These are phyloP conservation scores for Bembecia ichneumoniformis DNA, from an alignment of 2,888 invertebrate genomes.

Conservation along the genomic window DNA sequence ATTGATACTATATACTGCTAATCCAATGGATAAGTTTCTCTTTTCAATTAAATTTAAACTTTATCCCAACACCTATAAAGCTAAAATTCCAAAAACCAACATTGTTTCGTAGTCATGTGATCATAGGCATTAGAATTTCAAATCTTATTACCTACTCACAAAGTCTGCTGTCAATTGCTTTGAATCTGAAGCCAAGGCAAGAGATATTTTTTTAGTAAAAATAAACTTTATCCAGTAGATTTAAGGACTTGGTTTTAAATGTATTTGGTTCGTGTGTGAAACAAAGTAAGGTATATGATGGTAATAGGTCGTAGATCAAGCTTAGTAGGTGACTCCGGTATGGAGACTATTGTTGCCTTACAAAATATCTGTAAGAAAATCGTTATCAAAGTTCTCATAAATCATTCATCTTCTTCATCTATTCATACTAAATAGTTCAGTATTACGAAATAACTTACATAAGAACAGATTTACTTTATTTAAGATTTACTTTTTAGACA, in stretches of 20 bases:
- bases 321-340: background rate
- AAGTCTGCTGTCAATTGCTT: background rate
- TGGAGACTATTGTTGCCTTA: background rate
- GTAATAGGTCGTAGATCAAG: background rate
- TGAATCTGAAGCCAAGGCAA: background rate
- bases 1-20: conserved; percentile 49
- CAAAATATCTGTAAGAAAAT: too few species aligned
- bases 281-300: background rate
- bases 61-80: background rate
- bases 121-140: background rate
- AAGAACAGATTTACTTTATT: too few species aligned
- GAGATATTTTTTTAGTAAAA: too few species aligned
- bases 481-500: too few species aligned
- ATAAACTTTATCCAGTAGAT: too few species aligned
- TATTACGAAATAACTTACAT: too few species aligned
- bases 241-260: background rate
- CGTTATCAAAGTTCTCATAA: too few species aligned
- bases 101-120: background rate
- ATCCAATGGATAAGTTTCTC: background rate
- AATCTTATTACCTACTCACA: background rate
- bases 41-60: background rate
- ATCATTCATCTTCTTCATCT: too few species aligned
- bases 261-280: background rate
- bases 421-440: too few species aligned
- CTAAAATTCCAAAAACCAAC: background rate